A percentile compares a stretch with the other conserved stretches of the same genome.
These are phyloP conservation scores for Amiota communis DNA, from an alignment of 2,888 invertebrate species.

Conservation along the genomic window DNA sequence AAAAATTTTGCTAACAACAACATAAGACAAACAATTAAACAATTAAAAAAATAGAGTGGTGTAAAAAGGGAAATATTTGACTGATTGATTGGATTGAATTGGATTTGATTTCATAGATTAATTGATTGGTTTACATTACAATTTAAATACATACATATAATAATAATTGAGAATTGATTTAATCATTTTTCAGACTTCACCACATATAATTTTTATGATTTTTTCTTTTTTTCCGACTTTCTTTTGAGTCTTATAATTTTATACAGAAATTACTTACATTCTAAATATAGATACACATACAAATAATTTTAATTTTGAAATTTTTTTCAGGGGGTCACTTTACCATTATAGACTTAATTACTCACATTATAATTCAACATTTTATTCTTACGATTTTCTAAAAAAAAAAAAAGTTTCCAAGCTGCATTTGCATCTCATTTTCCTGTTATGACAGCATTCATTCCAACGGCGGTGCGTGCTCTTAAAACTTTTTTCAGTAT, in stretches of 20 bases:
- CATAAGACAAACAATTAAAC: neutral
- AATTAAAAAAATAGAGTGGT: neutral
- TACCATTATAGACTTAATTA: slow-evolving; percentile 56
- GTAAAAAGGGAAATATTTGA: too few species aligned
- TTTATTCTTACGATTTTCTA: too few species aligned
- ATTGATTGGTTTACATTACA: slow-evolving; percentile 35
- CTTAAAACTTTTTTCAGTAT: neutral
- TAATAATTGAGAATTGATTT: slow-evolving; percentile 65
- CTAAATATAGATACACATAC: too few species aligned
- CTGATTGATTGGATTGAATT: too few species aligned
- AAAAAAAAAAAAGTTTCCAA: too few species aligned
- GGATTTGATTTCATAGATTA: slow-evolving; percentile 38
- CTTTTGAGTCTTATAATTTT: slow-evolving; percentile 27
- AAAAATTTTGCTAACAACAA: neutral
- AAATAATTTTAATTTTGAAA: slow-evolving; percentile 32
- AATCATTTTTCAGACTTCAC: slow-evolving; percentile 70
- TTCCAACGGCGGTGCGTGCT: too few species aligned
- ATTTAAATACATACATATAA: slow-evolving; percentile 30
- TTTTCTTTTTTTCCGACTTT: slow-evolving; percentile 40
- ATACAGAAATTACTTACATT: slow-evolving; percentile 32
- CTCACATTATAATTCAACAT: too few species aligned
- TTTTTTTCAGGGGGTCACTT: slow-evolving; percentile 43
- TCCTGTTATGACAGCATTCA: too few species aligned
- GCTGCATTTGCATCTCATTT: too few species aligned
- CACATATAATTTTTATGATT: slow-evolving; percentile 54